phyloP scores from a whole-genome alignment of 2,113 vertebrate species.

The Pterocles orientalis region DNA sequence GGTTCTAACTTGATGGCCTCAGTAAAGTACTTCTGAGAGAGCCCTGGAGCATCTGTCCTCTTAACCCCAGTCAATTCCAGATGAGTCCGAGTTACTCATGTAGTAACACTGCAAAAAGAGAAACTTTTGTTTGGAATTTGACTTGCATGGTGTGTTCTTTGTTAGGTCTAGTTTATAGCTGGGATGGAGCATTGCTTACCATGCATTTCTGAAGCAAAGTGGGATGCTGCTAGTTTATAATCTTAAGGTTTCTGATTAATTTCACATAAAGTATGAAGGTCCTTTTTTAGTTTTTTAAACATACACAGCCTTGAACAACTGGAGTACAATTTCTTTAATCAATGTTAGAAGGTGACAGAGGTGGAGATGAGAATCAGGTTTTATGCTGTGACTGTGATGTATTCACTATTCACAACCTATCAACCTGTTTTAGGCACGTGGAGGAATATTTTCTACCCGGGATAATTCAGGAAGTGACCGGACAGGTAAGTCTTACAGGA shows the following conservation, averaged over 20 bases:
- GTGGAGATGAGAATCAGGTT: not conserved
- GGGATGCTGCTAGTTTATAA: not conserved
- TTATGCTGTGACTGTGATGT: not conserved
- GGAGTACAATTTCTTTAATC: not conserved
- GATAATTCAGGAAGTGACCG: conserved; percentile 88
- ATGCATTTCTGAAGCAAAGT: not conserved
- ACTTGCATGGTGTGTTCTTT: not conserved
- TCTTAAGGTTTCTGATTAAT: not conserved
- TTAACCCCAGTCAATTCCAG: not conserved
- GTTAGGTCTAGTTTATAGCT: not conserved
- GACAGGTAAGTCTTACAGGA: conserved; percentile 81
- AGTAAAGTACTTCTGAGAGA: not conserved
- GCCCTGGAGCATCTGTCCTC: not conserved
- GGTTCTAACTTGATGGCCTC: not conserved
- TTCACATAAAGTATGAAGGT: not conserved
- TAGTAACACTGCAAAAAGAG: not conserved
- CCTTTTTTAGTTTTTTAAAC: not conserved
- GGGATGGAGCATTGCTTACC: not conserved
- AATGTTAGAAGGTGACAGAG: not conserved
- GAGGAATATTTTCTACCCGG: conserved; percentile 92
- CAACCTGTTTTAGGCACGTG: conserved; percentile 77
- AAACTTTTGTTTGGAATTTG: not conserved
- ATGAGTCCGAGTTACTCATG: accelerated
- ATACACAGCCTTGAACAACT: not conserved
- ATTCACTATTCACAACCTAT: not conserved